Evolutionary conservation across 2,888 invertebrate genomes (phyloP).

Genomic region (Thera britannica): DNA sequence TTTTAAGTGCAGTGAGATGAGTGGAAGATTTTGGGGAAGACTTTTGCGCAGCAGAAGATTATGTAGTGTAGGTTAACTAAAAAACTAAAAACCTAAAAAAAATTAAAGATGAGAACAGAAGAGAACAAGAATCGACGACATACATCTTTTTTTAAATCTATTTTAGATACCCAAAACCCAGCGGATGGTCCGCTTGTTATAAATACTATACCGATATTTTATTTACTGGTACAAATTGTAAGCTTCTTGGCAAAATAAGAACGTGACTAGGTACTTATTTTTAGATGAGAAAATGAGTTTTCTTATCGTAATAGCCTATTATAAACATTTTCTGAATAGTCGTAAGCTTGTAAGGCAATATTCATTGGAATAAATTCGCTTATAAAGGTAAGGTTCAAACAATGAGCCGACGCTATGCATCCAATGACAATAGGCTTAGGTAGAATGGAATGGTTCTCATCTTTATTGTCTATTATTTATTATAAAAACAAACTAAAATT

Average conservation of each 20-base stretch:
- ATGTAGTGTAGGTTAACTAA: too few species aligned
- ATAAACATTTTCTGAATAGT: slow-evolving; percentile 28
- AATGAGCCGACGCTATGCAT: slow-evolving; percentile 6
- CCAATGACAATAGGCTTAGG: slow-evolving; percentile 9
- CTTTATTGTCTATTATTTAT: slow-evolving; percentile 1
- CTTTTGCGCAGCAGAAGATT: too few species aligned
- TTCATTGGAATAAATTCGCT: slow-evolving; percentile 20
- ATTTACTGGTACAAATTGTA: slow-evolving; percentile 37
- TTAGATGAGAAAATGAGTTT: slow-evolving; percentile 37
- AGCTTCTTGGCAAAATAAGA: slow-evolving; percentile 36
- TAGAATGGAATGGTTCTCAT: slow-evolving; percentile 3
- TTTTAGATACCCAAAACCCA: not conserved
- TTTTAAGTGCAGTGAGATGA: too few species aligned
- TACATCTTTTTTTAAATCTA: too few species aligned
- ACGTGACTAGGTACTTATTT: slow-evolving; percentile 35
- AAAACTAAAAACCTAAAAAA: too few species aligned
- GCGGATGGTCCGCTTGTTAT: slow-evolving; percentile 15
- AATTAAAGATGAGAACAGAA: too few species aligned
- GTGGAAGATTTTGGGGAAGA: too few species aligned
- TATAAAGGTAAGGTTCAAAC: slow-evolving; percentile 13
- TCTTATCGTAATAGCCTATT: slow-evolving; percentile 36
- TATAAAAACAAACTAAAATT: not conserved
- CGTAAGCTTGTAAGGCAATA: slow-evolving; percentile 24
- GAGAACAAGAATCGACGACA: too few species aligned
- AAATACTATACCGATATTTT: slow-evolving; percentile 31